phyloP scores from a whole-genome alignment of 1,140 invertebrate species.

The Tenebrio molitor region DNA sequence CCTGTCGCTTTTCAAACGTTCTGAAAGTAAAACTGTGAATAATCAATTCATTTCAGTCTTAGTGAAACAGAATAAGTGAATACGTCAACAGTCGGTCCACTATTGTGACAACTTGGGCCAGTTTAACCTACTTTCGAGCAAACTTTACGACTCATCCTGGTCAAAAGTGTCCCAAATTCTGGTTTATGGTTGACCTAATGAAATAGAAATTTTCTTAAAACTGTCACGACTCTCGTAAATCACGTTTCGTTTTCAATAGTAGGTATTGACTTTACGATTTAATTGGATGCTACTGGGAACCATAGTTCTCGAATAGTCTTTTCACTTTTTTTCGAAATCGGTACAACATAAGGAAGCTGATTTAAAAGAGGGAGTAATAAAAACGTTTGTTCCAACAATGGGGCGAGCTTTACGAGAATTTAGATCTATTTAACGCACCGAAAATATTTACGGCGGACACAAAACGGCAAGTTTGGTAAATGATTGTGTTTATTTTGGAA shows the following conservation, averaged over 20 bases:
- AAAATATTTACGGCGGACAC: too few relatives aligned
- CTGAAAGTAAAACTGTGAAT: constrained; percentile 32
- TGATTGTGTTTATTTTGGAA: too few relatives aligned
- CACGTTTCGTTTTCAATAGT: constrained; percentile 49
- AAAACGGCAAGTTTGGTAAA: too few relatives aligned
- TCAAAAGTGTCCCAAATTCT: constrained; percentile 59
- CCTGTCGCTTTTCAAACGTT: background rate
- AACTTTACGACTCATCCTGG: constrained; percentile 52
- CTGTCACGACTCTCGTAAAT: constrained; percentile 53
- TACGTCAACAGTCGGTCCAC: constrained; percentile 12
- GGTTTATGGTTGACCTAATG: constrained; percentile 62
- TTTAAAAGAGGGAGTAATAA: too few relatives aligned
- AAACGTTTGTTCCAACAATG: too few relatives aligned
- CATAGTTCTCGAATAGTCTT: background rate
- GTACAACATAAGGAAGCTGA: too few relatives aligned
- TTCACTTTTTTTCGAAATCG: constrained; percentile 32
- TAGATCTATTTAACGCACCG: too few relatives aligned
- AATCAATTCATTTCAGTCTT: constrained; percentile 20
- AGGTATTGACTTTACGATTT: constrained; percentile 28
- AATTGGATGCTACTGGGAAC: constrained; percentile 36
- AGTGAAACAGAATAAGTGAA: constrained; percentile 26
- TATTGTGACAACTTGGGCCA: constrained; percentile 28
- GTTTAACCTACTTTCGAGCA: constrained; percentile 57
- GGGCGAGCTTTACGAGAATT: too few relatives aligned
- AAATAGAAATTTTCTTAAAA: constrained; percentile 50